Evolutionary conservation across 1,140 invertebrate genomes (phyloP).

Genomic region (Kradibia gibbosae): DNA sequence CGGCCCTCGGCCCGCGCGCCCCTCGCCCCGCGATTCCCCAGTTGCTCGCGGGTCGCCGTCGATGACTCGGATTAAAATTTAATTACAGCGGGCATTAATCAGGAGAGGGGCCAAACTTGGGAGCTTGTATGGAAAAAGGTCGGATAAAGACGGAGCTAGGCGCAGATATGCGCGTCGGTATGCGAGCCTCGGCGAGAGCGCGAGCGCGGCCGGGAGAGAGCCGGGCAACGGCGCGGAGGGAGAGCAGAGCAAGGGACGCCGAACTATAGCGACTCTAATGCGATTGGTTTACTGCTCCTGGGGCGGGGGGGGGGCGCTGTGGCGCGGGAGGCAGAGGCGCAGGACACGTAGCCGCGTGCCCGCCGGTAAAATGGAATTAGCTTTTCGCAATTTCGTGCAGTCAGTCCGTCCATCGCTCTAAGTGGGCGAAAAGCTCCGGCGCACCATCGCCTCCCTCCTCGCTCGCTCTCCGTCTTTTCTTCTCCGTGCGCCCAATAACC

Average conservation of each 20-base stretch:
- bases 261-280: constrained; percentile 59
- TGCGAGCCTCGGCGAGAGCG: neutral
- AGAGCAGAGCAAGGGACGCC: neutral
- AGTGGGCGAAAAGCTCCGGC: constrained; percentile 55
- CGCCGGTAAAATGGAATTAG: constrained; percentile 64
- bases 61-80: constrained; percentile 67
- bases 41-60: constrained; percentile 48
- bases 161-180: neutral
- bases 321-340: constrained; percentile 22
- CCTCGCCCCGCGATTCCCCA: too few species aligned
- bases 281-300: constrained; percentile 65
- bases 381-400: constrained; percentile 64
- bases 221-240: neutral
- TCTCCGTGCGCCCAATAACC: neutral
- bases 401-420: constrained; percentile 61
- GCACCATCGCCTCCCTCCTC: neutral
- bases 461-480: constrained; percentile 29
- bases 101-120: constrained; percentile 35
- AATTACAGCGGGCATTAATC: constrained; percentile 63
- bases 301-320: neutral
- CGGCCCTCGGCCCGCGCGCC: too few species aligned
- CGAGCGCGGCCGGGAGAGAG: neutral
- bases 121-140: constrained; percentile 36
- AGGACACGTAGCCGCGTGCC: constrained; percentile 56
- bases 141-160: neutral